phyloP scores from a whole-genome alignment of 2,797 vertebrate genomes.

The Parauchenoglanis ngamensis region DNA sequence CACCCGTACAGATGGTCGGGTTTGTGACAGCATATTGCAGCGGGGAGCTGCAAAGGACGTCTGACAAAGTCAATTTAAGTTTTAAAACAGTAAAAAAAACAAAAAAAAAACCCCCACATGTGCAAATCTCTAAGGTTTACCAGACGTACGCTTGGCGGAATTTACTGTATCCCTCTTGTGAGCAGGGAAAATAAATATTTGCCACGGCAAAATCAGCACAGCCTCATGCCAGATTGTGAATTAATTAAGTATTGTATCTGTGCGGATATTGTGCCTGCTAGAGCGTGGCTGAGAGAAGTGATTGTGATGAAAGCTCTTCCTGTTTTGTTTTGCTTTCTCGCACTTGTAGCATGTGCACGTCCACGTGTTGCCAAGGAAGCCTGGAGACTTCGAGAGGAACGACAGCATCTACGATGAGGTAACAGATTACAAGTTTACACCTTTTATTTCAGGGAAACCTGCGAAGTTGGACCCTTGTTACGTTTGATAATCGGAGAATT shows the following conservation, averaged over 20 bases:
- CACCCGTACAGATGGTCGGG: constrained; percentile 60
- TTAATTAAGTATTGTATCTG: constrained; percentile 56
- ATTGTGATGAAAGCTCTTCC: constrained; percentile 32
- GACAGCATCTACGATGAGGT: constrained; percentile 84
- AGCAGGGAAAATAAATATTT: constrained; percentile 50
- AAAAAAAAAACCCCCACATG: background rate
- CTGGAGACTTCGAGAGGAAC: constrained; percentile 80
- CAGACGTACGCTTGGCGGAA: constrained; percentile 57
- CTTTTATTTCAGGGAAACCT: background rate
- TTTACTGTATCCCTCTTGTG: constrained; percentile 62
- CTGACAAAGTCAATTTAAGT: constrained; percentile 67
- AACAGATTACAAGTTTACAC: constrained; percentile 20
- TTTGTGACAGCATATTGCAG: constrained; percentile 61
- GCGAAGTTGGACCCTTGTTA: no score
- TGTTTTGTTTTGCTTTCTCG: constrained; percentile 53
- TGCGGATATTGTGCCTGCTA: constrained; percentile 30
- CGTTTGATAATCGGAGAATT: no score
- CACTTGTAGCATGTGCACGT: constrained; percentile 84
- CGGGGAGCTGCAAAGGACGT: constrained; percentile 52
- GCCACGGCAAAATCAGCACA: constrained; percentile 23
- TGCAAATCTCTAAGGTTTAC: constrained; percentile 59
- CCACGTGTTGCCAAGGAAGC: constrained; percentile 81
- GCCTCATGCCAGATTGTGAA: constrained; percentile 57
- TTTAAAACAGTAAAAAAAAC: constrained; percentile 64
- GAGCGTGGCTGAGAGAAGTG: constrained; percentile 18